Percentiles rank a stretch among this genome's conserved stretches.
These are phyloP conservation scores for Melanostoma mellinum DNA, from an alignment of 2,888 invertebrate genomes.

Conservation along the genomic window DNA sequence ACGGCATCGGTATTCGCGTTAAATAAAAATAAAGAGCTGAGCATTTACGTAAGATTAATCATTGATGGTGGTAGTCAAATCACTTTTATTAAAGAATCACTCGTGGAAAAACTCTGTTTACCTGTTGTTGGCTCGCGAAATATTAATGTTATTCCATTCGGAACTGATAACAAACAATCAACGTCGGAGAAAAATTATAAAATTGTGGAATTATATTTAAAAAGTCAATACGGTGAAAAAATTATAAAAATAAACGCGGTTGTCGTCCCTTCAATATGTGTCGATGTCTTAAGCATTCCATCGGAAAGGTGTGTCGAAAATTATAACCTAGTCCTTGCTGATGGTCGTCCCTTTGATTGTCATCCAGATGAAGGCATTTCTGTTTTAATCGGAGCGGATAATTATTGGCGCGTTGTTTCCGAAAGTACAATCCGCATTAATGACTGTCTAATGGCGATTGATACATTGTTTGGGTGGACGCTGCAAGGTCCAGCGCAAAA, in stretches of 20 bases:
- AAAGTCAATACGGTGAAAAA: conserved; percentile 17
- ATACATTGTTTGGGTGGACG: conserved; percentile 19
- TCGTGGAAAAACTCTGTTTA: neutral
- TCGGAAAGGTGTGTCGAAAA: neutral
- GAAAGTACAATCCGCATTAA: neutral
- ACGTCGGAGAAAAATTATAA: conserved; percentile 12
- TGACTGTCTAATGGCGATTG: neutral
- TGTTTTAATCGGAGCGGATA: neutral
- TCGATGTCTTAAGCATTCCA: neutral
- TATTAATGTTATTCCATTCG: conserved; percentile 10
- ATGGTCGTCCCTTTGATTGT: conserved; percentile 2
- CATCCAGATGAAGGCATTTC: conserved; percentile 7
- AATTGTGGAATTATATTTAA: conserved; percentile 6
- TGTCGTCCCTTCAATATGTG: neutral
- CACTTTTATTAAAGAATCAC: no score
- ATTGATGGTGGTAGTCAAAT: no score
- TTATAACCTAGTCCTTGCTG: neutral
- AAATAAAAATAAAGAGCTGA: no score
- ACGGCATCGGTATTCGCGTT: no score
- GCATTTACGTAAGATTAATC: no score
- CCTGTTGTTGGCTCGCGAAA: conserved; percentile 17
- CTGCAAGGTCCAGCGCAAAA: neutral
- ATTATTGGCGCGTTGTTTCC: neutral
- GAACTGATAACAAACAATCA: neutral
- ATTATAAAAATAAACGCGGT: neutral